Base-by-base conservation (phyloP, 1,140 invertebrate species). In the Pseudomyrmex sp. region DNA sequence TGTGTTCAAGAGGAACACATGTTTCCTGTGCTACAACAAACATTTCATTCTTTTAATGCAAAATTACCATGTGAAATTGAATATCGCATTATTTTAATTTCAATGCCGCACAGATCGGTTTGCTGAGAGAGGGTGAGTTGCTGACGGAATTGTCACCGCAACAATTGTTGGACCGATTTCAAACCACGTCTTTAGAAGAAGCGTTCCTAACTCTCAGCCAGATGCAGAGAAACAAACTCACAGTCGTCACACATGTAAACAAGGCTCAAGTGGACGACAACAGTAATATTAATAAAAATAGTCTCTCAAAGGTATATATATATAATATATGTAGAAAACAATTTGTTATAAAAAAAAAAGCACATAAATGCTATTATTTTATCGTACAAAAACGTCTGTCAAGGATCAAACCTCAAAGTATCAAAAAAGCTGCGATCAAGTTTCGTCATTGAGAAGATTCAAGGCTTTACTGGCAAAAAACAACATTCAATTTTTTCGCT, bases 41-140 rank as follows among this genome's bases (percentile, higher is more conserved):
- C 10, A 69, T 69, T 20, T 5, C 1, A 59, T 20, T 59, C 58
- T 5, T 35, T 35, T 35, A 35, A 35, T 35, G 5, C 35, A 35
- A 35, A 35, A 35, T 35, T 35, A 7, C 0, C 35, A 35, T 7
- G 5, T 35, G 4, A 35, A 35, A 35, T 3, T 1, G 35, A 35
- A 35, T 35, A 35, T 35, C 35, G 5, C 35, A 35, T 35, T 35
- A 35, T 35, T 35, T 35, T 48, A 18, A 13, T 7, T 70, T 72
- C 0, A 15, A 26, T n/a, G 5, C 8, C 54, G 15, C 12, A 2
- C 89, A 98, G 97, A 98, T 99, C 91, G 98, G 98, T 46, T 94
- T 99, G 13, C 97, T 99, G 96, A 95, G 98, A 90, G 96, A 96
- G 88, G 98, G 98, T 0, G 95, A 96, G 69, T 94, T 99, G 1